Percentiles rank a stretch among this genome's conserved stretches.
phyloP scores from a whole-genome alignment of 1,140 invertebrate species.

The Panulirus ornatus region DNA sequence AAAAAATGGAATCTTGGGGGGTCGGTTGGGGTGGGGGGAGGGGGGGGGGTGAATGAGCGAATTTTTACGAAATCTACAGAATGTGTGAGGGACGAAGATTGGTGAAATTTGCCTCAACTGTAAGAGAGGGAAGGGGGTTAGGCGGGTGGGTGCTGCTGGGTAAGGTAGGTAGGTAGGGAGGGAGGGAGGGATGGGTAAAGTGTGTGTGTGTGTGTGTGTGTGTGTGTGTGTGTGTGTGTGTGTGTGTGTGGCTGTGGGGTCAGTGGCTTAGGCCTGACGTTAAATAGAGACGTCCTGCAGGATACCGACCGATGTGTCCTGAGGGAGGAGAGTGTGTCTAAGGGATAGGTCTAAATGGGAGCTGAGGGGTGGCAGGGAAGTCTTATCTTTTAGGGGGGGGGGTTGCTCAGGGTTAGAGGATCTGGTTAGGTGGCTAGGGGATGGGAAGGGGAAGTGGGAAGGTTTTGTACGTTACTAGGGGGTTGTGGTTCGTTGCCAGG shows the following conservation, averaged over 20 bases:
- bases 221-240: conserved; percentile 8
- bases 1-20: background rate
- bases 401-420: background rate
- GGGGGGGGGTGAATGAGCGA: background rate
- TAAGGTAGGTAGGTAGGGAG: background rate
- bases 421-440: too few relatives aligned
- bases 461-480: conserved; percentile 8
- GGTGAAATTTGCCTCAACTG: background rate
- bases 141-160: background rate
- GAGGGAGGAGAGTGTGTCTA: too few relatives aligned
- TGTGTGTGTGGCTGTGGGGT: background rate
- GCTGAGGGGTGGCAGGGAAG: background rate
- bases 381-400: background rate
- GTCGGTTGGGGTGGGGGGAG: background rate
- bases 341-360: background rate
- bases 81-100: too few relatives aligned
- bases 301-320: background rate
- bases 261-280: conserved; percentile 34
- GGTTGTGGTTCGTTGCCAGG: background rate
- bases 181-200: background rate
- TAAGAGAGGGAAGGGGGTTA: background rate
- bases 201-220: background rate
- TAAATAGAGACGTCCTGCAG: conserved; percentile 42
- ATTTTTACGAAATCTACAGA: conserved; percentile 11
- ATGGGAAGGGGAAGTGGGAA: background rate